phyloP scores from a whole-genome alignment of 2,113 vertebrate genomes.

The Donacobius atricapilla region DNA sequence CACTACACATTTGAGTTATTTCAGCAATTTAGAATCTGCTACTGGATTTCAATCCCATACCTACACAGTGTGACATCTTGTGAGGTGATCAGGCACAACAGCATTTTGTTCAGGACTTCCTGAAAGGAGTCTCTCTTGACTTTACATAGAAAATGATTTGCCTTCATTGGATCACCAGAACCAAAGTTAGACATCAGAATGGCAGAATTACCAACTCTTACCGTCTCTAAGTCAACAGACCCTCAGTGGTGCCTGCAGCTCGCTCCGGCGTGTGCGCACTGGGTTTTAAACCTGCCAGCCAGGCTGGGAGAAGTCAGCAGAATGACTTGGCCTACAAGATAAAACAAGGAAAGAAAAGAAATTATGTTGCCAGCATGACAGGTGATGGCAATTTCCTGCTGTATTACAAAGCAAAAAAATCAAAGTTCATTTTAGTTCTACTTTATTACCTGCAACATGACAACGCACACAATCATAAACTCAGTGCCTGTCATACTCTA shows the following conservation, averaged over 20 bases:
- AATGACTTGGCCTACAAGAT: background rate
- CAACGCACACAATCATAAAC: background rate
- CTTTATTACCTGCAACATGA: background rate
- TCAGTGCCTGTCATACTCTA: background rate
- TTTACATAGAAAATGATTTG: background rate
- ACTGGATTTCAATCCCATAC: background rate
- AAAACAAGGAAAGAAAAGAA: background rate
- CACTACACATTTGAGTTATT: background rate
- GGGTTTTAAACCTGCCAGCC: background rate
- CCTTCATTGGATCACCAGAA: background rate
- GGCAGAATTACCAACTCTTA: background rate
- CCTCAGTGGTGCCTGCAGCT: background rate
- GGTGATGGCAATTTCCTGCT: background rate
- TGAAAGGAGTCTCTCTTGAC: background rate
- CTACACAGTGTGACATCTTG: background rate
- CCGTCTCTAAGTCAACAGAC: background rate
- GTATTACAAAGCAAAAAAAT: background rate
- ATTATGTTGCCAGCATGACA: rapidly evolving
- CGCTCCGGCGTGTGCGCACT: background rate
- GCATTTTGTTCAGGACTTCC: background rate
- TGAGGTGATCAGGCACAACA: background rate
- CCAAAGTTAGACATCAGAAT: background rate
- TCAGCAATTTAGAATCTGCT: rapidly evolving
- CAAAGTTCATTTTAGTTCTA: background rate
- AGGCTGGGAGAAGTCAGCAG: background rate